Percentiles rank a stretch among this genome's conserved stretches.
Evolutionary conservation across 2,888 invertebrate genomes (phyloP).

Genomic region (Trimorus sp.): DNA sequence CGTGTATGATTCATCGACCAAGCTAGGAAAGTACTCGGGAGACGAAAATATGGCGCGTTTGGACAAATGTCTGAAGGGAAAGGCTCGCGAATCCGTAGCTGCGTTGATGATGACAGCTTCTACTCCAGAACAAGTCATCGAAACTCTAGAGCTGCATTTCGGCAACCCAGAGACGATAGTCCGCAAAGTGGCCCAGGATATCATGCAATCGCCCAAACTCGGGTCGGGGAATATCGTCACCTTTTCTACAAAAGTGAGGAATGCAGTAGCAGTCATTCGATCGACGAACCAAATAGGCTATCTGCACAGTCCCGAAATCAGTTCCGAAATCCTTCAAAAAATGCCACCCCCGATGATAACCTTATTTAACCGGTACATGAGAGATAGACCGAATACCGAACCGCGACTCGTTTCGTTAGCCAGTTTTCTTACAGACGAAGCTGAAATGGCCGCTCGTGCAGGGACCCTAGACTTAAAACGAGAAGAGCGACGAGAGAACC

Average conservation of each 20-base stretch:
- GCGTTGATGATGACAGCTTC: too few relatives aligned
- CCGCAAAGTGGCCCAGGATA: too few relatives aligned
- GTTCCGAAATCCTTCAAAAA: background rate
- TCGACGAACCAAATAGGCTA: background rate
- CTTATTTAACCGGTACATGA: background rate
- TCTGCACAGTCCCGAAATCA: constrained; percentile 13
- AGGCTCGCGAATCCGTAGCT: too few relatives aligned
- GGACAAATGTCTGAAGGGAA: too few relatives aligned
- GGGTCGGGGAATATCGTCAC: background rate
- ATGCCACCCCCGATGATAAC: background rate
- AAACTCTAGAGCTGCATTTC: too few relatives aligned
- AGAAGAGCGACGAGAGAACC: too few relatives aligned
- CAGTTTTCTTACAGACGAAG: background rate
- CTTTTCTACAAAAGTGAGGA: background rate
- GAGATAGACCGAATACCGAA: background rate
- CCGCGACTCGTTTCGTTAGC: background rate
- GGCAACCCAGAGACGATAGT: too few relatives aligned
- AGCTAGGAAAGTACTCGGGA: background rate
- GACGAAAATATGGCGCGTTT: background rate
- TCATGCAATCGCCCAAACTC: too few relatives aligned
- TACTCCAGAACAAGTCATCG: too few relatives aligned
- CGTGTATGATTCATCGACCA: background rate
- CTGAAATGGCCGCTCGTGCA: background rate
- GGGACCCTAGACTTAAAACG: background rate
- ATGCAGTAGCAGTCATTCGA: too few relatives aligned